A percentile compares a stretch with the other conserved stretches of the same genome.
phyloP scores from a whole-genome alignment of 2,797 vertebrate genomes.

The Sebastes trivittatus region DNA sequence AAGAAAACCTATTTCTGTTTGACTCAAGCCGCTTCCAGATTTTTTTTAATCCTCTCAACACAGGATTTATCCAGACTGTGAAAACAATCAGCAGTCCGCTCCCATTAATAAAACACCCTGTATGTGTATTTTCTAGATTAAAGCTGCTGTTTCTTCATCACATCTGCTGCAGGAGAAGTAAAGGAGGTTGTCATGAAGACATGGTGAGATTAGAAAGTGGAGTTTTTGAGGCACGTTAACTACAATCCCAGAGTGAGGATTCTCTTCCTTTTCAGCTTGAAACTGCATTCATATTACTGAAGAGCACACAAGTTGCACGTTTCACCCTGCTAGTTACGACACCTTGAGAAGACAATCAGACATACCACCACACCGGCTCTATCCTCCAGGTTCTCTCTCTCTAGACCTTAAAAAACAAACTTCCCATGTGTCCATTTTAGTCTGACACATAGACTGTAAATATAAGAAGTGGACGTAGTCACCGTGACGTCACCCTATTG shows the following conservation, averaged over 20 bases:
- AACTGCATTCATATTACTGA: neutral
- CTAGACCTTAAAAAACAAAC: neutral
- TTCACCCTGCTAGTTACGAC: neutral
- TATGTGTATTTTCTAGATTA: neutral
- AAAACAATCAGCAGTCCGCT: neutral
- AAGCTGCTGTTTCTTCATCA: neutral
- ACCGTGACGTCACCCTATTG: too few species aligned
- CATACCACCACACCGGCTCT: neutral
- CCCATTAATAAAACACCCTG: neutral
- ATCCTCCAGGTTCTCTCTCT: neutral
- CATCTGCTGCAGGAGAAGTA: neutral
- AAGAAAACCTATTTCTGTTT: neutral
- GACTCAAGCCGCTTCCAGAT: neutral
- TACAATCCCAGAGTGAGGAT: neutral
- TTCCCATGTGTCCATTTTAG: neutral
- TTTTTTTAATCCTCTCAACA: neutral
- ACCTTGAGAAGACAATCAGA: neutral
- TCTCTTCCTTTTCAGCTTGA: neutral
- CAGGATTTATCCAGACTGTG: constrained; percentile 18
- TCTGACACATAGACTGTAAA: neutral
- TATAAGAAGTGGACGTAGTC: too few species aligned
- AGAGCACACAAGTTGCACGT: too few species aligned
- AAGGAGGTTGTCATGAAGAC: neutral
- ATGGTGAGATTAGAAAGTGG: neutral
- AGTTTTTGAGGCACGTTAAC: neutral